Conservation (phyloP, 2,113 vertebrate genomes). For the Maccullochella peelii region DNA sequence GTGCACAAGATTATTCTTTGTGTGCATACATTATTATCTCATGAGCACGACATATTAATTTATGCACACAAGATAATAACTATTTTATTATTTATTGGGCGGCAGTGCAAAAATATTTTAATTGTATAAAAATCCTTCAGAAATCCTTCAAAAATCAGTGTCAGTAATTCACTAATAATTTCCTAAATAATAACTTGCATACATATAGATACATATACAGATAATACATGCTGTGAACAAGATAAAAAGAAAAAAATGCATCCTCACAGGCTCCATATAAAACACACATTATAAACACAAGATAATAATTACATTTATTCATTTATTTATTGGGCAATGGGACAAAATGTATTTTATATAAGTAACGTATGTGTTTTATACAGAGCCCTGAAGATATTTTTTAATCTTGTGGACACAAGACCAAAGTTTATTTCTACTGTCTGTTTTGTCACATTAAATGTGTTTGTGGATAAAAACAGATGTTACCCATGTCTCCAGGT, state of each 20-base stretch:
- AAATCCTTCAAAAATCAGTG: no score
- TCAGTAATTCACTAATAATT: no score
- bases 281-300: not conserved
- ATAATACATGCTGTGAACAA: not conserved
- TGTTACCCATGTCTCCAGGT: slow-evolving; percentile 83
- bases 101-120: no score
- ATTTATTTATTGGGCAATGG: not conserved
- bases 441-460: not conserved
- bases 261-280: not conserved
- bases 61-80: no score
- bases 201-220: no score
- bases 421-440: not conserved
- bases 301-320: not conserved
- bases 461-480: not conserved
- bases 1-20: no score
- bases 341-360: not conserved
- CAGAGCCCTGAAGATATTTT: not conserved
- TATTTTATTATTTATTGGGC: no score
- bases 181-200: no score
- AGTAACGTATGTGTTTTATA: not conserved
- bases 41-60: not conserved
- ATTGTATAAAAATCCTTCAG: no score
- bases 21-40: not conserved
- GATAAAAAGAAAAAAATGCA: no score
- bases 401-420: not conserved